Percentiles rank a stretch among this genome's conserved stretches.
Evolutionary conservation across 1,140 invertebrate species (phyloP).

Genomic region (Aphaenogaster ashmeadi): DNA sequence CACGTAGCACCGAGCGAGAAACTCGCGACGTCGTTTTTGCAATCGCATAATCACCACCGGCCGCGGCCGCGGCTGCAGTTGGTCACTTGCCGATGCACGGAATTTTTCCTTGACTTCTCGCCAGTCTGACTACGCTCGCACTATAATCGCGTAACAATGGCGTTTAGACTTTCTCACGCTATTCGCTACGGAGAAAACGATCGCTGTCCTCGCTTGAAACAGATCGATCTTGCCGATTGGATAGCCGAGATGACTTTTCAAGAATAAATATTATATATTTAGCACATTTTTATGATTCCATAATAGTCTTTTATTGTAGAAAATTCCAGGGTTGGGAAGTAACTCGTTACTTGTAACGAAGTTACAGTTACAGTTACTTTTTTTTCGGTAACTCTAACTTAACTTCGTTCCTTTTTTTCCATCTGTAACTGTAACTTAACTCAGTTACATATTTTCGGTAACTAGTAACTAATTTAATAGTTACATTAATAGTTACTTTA

Average conservation of each 20-base stretch:
- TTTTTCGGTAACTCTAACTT: too few relatives aligned
- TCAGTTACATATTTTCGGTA: too few relatives aligned
- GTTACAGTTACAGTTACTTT: too few relatives aligned
- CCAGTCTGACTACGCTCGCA: constrained; percentile 33
- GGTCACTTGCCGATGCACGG: constrained; percentile 56
- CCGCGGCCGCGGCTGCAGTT: background rate
- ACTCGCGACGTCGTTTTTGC: constrained; percentile 39
- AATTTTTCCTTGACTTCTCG: constrained; percentile 62
- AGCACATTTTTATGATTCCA: background rate
- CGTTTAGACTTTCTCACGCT: constrained; percentile 44
- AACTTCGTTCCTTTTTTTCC: too few relatives aligned
- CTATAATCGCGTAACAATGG: constrained; percentile 44
- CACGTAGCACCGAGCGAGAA: background rate
- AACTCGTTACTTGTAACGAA: too few relatives aligned
- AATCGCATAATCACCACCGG: constrained; percentile 43
- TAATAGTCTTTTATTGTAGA: background rate
- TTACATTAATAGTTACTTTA: too few relatives aligned
- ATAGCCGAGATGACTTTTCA: constrained; percentile 24
- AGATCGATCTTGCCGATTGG: constrained; percentile 1
- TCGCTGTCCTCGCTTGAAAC: background rate
- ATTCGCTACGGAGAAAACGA: background rate
- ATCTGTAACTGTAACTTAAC: too few relatives aligned
- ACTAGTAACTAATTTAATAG: too few relatives aligned
- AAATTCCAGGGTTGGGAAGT: too few relatives aligned
- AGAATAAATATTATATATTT: background rate